phyloP scores from a whole-genome alignment of 2,113 vertebrate species.

The Typhlomys cinereus region DNA sequence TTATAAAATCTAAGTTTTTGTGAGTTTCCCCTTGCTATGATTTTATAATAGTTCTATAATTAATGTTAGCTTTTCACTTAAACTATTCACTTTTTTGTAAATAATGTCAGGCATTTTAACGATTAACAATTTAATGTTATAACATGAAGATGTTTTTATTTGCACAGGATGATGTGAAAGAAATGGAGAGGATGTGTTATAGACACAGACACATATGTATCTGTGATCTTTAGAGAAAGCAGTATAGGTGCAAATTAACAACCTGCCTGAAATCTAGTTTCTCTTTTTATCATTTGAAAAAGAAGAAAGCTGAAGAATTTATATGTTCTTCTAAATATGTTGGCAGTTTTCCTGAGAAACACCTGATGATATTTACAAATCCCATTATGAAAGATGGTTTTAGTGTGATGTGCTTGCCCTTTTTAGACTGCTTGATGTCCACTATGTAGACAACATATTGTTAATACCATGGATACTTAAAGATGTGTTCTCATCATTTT shows the following conservation, averaged over 20 bases:
- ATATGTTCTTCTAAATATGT: background rate
- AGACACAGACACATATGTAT: background rate
- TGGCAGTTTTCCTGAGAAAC: background rate
- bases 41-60: background rate
- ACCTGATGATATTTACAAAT: background rate
- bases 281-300: background rate
- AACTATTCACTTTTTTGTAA: background rate
- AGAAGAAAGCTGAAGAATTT: background rate
- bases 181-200: background rate
- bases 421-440: background rate
- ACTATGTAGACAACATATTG: background rate
- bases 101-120: background rate
- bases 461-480: background rate
- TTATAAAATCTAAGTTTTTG: background rate
- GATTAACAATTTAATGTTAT: background rate
- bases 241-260: too few species aligned
- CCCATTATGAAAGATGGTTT: background rate
- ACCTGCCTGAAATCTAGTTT: background rate
- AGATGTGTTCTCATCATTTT: background rate
- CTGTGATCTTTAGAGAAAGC: background rate
- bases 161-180: background rate
- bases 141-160: background rate
- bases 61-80: background rate
- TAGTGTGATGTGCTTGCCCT: background rate
- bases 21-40: background rate